These are phyloP conservation scores for Polydrusus tereticollis DNA, from an alignment of 2,888 invertebrate species.

Conservation along the genomic window DNA sequence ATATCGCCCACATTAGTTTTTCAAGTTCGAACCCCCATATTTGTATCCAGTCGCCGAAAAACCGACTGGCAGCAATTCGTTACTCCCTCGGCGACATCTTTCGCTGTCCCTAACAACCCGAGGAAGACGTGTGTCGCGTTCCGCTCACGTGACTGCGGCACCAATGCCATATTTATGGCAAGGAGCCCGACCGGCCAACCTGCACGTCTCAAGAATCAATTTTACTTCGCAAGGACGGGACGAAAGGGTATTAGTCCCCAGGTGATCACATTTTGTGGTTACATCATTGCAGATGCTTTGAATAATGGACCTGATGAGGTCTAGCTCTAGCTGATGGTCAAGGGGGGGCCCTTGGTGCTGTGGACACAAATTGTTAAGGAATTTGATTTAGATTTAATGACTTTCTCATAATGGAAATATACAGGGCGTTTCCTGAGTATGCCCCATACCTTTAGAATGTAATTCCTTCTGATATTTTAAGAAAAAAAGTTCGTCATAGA, in stretches of 20 bases:
- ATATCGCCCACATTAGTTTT: not conserved
- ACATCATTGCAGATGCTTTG: not conserved
- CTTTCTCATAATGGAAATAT: no score
- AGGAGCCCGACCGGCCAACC: constrained; percentile 11
- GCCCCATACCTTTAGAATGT: no score
- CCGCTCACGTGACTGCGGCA: constrained; percentile 31
- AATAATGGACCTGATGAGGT: not conserved
- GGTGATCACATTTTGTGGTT: constrained; percentile 21
- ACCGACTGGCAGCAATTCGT: constrained; percentile 4
- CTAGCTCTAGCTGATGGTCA: no score
- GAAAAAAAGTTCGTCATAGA: no score
- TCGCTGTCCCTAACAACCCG: constrained; percentile 17
- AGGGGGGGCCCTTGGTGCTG: no score
- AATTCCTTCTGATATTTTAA: no score
- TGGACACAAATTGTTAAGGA: no score
- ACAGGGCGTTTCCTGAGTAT: no score
- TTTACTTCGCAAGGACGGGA: not conserved
- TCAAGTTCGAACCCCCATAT: constrained; percentile 1
- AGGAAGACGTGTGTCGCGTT: constrained; percentile 29
- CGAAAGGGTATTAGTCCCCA: constrained; percentile 18
- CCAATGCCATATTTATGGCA: constrained; percentile 23
- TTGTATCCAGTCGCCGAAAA: constrained; percentile 13
- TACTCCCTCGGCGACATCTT: constrained; percentile 27
- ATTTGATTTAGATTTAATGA: no score
- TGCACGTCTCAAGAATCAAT: constrained; percentile 27